Conservation (phyloP, 2,888 invertebrate species). For the Thereva nobilitata region DNA sequence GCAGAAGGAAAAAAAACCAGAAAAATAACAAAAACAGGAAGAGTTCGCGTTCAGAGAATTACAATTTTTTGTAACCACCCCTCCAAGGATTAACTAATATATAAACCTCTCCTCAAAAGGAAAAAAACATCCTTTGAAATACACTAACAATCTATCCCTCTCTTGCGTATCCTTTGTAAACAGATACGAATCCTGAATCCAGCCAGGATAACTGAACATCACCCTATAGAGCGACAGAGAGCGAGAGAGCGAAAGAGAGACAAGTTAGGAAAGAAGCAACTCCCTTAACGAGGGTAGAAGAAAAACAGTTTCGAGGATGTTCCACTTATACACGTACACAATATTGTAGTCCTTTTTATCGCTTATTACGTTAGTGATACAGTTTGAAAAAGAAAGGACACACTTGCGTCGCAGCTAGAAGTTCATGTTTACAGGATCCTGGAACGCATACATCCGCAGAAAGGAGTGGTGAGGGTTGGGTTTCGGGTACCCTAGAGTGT, state of each 20-base stretch:
- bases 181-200: slow-evolving; percentile 7
- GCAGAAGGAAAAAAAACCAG: too few species aligned
- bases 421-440: slow-evolving; percentile 4
- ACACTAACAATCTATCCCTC: slow-evolving; percentile 14
- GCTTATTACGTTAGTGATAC: slow-evolving; percentile 14
- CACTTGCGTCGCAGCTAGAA: slow-evolving; percentile 24
- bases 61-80: too few species aligned
- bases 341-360: not conserved
- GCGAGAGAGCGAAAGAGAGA: slow-evolving; percentile 13
- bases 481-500: slow-evolving; percentile 12
- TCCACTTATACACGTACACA: slow-evolving; percentile 7
- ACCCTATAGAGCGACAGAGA: slow-evolving; percentile 9
- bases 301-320: slow-evolving; percentile 34
- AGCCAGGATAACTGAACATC: slow-evolving; percentile 16
- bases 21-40: too few species aligned
- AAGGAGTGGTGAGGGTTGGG: slow-evolving; percentile 6
- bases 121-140: slow-evolving; percentile 25
- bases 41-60: too few species aligned
- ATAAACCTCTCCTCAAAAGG: too few species aligned
- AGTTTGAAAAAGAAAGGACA: slow-evolving; percentile 32
- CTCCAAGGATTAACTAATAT: too few species aligned
- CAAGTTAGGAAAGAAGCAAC: not conserved
- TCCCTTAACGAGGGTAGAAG: slow-evolving; percentile 20
- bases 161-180: slow-evolving; percentile 14
- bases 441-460: not conserved